Evolutionary conservation across 1,140 invertebrate species (phyloP).

Genomic region (Drosophila sp.): DNA sequence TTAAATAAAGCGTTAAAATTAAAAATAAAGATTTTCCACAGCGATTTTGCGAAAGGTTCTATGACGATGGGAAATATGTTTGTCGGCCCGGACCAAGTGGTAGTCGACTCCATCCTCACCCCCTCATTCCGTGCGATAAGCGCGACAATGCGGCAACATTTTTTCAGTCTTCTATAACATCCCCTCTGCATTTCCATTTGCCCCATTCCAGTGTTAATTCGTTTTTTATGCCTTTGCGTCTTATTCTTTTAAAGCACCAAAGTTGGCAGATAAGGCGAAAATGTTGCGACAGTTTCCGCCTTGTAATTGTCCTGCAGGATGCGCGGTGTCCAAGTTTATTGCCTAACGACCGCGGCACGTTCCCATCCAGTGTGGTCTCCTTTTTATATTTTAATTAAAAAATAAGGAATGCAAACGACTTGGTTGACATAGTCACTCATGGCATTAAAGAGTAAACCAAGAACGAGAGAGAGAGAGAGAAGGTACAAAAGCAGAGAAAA

Average conservation of each 20-base stretch:
- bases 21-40: conserved; percentile 78
- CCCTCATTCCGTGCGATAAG: conserved; percentile 42
- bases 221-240: conserved; percentile 53
- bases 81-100: conserved; percentile 24
- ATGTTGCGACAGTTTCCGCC: conserved; percentile 83
- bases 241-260: conserved; percentile 63
- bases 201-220: conserved; percentile 38
- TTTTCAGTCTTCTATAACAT: neutral
- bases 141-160: conserved; percentile 45
- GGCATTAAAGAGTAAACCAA: conserved; percentile 1
- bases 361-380: conserved; percentile 43
- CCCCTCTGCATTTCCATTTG: conserved; percentile 2
- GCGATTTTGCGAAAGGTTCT: conserved; percentile 45
- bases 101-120: neutral
- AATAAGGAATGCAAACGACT: conserved; percentile 40
- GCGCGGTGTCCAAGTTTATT: conserved; percentile 80
- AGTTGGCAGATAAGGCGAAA: conserved; percentile 63
- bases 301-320: conserved; percentile 80
- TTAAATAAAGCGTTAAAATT: conserved; percentile 84
- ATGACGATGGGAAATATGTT: conserved; percentile 42
- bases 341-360: conserved; percentile 83
- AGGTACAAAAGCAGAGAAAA: neutral
- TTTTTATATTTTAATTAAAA: conserved; percentile 84
- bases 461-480: neutral
- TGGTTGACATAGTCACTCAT: conserved; percentile 34